Percentiles rank a stretch among this genome's conserved stretches.
These are phyloP conservation scores for Pangasius krempfi DNA, from an alignment of 2,797 vertebrate genomes.

Conservation along the genomic window DNA sequence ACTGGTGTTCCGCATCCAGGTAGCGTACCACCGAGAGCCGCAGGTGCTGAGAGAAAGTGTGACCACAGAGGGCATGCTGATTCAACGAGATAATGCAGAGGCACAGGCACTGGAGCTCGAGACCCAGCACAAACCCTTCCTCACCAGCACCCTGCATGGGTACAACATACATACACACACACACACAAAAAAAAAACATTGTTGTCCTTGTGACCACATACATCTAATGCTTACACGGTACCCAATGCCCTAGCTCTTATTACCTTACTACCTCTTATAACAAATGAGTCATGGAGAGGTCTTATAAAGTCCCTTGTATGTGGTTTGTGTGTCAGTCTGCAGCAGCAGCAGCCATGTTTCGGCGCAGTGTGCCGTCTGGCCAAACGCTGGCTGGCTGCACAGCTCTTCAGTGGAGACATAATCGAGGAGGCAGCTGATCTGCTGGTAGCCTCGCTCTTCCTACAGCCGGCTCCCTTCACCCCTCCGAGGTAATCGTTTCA, in stretches of 20 bases:
- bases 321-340: constrained; percentile 76
- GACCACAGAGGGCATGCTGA: constrained; percentile 83
- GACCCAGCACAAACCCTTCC: constrained; percentile 81
- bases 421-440: constrained; percentile 89
- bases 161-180: constrained; percentile 61
- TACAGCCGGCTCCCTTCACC: constrained; percentile 87
- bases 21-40: constrained; percentile 92
- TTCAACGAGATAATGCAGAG: constrained; percentile 85
- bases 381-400: constrained; percentile 93
- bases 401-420: constrained; percentile 83
- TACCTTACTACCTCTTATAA: not conserved
- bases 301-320: not conserved
- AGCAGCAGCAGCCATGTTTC: constrained; percentile 89
- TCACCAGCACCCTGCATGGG: constrained; percentile 94
- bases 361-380: constrained; percentile 85
- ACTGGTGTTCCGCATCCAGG: constrained; percentile 86
- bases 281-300: not conserved
- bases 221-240: not conserved
- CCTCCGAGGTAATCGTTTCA: constrained; percentile 81
- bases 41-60: constrained; percentile 86
- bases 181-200: not conserved
- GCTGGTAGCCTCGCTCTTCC: constrained; percentile 87
- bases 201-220: not conserved
- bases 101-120: constrained; percentile 85
- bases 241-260: not conserved